Conservation (phyloP, 2,888 invertebrate species). For the Tipula helvola region DNA sequence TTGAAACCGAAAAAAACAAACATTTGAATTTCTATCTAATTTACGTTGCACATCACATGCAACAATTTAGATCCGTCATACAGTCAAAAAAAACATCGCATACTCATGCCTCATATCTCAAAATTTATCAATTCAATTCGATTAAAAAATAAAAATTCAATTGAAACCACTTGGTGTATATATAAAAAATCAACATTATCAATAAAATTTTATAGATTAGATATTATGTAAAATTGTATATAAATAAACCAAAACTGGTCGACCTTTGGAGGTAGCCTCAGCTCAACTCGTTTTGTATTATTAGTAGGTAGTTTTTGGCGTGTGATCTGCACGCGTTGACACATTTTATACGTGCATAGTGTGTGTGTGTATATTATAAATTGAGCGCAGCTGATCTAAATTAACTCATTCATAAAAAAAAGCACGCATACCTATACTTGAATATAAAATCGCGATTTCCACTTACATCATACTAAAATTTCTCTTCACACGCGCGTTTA, state of each 20-base stretch:
- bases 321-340: not conserved
- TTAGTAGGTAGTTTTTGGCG: not conserved
- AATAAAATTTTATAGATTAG: not conserved
- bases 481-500: not conserved
- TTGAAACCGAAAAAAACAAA: no score
- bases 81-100: no score
- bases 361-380: not conserved
- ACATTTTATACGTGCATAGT: not conserved
- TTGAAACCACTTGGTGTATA: not conserved
- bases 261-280: not conserved
- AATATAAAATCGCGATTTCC: no score
- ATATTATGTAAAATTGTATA: not conserved
- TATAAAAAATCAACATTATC: not conserved
- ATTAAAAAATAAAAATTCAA: not conserved
- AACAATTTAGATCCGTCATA: no score
- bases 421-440: not conserved
- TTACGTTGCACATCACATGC: no score
- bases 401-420: not conserved
- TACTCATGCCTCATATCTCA: not conserved
- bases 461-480: not conserved
- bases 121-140: not conserved
- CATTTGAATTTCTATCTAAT: no score
- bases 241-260: not conserved
- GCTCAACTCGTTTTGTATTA: not conserved
- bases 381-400: not conserved